Conservation (phyloP, 2,888 invertebrate genomes). For the Ditylenchus weischeri region DNA sequence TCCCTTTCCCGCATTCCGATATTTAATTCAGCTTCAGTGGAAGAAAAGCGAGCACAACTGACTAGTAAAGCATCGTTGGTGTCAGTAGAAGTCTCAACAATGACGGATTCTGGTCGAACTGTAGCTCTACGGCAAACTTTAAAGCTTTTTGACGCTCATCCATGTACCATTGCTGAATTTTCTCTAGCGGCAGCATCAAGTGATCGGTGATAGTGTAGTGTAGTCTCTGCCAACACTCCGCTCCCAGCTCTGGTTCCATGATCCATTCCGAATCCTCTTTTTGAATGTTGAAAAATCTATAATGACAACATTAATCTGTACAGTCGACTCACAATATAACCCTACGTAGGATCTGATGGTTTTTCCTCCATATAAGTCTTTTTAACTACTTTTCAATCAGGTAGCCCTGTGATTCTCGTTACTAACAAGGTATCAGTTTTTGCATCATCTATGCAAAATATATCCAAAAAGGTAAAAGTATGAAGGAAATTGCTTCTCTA, state of each 20-base stretch:
- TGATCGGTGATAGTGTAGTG: constrained; percentile 42
- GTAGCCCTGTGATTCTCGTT: no score
- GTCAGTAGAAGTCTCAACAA: constrained; percentile 45
- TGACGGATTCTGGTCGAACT: constrained; percentile 54
- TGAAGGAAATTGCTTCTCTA: no score
- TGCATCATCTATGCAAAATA: no score
- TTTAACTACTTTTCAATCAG: no score
- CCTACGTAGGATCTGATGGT: neutral
- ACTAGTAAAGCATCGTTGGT: constrained; percentile 50
- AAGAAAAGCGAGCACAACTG: constrained; percentile 52
- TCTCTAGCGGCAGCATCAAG: constrained; percentile 41
- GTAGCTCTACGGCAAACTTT: constrained; percentile 44
- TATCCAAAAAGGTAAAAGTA: no score
- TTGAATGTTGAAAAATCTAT: constrained; percentile 33
- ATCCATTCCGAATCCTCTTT: constrained; percentile 43
- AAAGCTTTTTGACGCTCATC: constrained; percentile 42
- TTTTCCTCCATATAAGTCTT: no score
- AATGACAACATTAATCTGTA: neutral
- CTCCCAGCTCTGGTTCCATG: constrained; percentile 36
- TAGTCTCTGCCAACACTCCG: constrained; percentile 50
- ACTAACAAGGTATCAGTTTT: no score
- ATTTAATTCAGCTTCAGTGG: constrained; percentile 50
- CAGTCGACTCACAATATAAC: neutral
- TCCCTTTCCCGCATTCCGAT: constrained; percentile 57
- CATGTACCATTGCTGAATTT: constrained; percentile 44